Evolutionary conservation across 2,888 invertebrate species (phyloP), one percentile per base, ranked within the genome.

Genomic region (Hypselothyrea guttata): DNA sequence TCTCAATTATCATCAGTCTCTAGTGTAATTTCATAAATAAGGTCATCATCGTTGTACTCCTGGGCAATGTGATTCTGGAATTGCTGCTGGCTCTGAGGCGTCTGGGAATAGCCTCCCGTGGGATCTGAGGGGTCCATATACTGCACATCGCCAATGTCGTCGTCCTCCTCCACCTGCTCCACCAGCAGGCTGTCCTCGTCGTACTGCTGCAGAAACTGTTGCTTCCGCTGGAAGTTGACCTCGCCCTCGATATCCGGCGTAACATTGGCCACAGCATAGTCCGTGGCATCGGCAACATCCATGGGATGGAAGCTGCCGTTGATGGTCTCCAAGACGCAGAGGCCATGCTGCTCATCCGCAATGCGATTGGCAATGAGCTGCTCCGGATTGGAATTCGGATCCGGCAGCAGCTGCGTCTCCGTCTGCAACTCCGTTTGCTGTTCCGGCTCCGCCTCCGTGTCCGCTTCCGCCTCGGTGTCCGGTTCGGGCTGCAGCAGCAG

Each of bases 1-100:
- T 11, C 4, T 77, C 61, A 84, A 56, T 78, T 84, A 27, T 75
- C 75, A 51, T 74, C 79, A 66, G 75, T 61, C 79, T 82, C 69
- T 60, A 81, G 28, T 38, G 75, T 81, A 61, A 82, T 82, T 64
- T 81, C 84, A 55, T 73, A 84, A 48, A 84, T 71, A 48, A 84
- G 33, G 44, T 82, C 81, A 35, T 70, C 68, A 4, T 60, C 65
- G 13, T 63, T 75, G 4, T 62, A 67, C 2, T 70, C 62, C 15
- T 62, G 66, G 12, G 44, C 57, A 38, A 44, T 30, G 12, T 34
- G 45, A 28, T 60, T 52, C 13, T 64, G 63, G n/a, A 58, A 52
- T 13, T 62, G 54, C 15, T 59, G 69, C 8, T 15, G 22, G 1
- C 42, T 51, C 11, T 58, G 59, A 3, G 31, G n/a, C 37, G 13